Evolutionary conservation across 2,113 vertebrate species (phyloP).

Genomic region (Orthonyx spaldingii): DNA sequence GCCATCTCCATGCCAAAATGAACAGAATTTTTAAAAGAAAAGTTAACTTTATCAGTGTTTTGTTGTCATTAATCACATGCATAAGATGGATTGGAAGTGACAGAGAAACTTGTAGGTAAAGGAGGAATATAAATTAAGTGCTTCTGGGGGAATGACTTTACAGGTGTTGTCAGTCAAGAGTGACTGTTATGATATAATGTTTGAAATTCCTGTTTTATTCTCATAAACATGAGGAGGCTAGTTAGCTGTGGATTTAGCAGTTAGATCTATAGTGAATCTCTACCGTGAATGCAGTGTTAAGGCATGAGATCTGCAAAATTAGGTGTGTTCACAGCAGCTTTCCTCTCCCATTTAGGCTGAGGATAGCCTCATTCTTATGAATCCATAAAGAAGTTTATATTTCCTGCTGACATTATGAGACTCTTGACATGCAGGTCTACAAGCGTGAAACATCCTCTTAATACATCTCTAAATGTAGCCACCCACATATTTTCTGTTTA

Average conservation of each 20-base stretch:
- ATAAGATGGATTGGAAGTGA: background rate
- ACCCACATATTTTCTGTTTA: background rate
- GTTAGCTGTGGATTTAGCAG: background rate
- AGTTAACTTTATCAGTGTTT: background rate
- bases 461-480: background rate
- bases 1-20: rapidly evolving
- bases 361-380: rapidly evolving
- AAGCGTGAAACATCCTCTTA: background rate
- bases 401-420: background rate
- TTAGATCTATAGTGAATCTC: background rate
- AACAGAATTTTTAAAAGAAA: background rate
- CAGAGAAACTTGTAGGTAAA: background rate
- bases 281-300: background rate
- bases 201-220: background rate
- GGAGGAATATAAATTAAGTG: background rate
- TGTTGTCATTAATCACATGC: background rate
- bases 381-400: background rate
- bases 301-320: background rate
- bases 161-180: background rate
- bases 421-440: background rate
- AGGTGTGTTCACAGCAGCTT: background rate
- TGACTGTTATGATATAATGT: background rate
- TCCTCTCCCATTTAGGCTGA: background rate
- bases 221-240: background rate
- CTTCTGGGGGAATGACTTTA: background rate